Conservation (phyloP, 2,888 invertebrate genomes). For the Tromatobia lineatoria region DNA sequence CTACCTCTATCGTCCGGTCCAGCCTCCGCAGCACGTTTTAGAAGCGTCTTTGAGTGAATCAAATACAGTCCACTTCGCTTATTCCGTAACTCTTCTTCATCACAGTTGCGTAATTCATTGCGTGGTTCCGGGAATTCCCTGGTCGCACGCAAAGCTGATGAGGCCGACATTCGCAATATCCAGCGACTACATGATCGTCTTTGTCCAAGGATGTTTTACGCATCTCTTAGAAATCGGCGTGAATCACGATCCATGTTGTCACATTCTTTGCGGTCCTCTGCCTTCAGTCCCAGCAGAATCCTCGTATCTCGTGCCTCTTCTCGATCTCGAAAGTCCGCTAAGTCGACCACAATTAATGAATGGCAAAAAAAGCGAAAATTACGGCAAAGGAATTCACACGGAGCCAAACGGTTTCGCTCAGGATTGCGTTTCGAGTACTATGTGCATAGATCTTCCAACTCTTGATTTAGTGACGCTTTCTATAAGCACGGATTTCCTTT, state of each 20-base stretch:
- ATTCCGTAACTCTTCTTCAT: constrained; percentile 93
- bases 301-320: constrained; percentile 90
- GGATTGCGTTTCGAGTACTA: constrained; percentile 68
- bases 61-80: constrained; percentile 93
- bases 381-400: constrained; percentile 32
- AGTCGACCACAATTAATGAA: constrained; percentile 43
- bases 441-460: constrained; percentile 89
- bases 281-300: constrained; percentile 87
- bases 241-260: constrained; percentile 94
- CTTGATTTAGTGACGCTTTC: constrained; percentile 90
- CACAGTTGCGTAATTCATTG: constrained; percentile 94
- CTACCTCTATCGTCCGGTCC: constrained; percentile 91
- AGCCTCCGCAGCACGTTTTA: constrained; percentile 85
- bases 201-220: constrained; percentile 93
- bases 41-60: constrained; percentile 85
- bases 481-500: constrained; percentile 89
- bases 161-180: constrained; percentile 92
- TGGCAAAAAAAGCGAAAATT: constrained; percentile 53
- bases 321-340: constrained; percentile 84
- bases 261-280: constrained; percentile 89
- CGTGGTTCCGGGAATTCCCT: constrained; percentile 93
- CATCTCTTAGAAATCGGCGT: constrained; percentile 94
- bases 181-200: constrained; percentile 93
- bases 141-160: constrained; percentile 91
- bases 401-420: constrained; percentile 47